A percentile compares a stretch with the other conserved stretches of the same genome.
Evolutionary conservation across 2,113 vertebrate genomes (phyloP).

Genomic region (Ciconia boyciana): DNA sequence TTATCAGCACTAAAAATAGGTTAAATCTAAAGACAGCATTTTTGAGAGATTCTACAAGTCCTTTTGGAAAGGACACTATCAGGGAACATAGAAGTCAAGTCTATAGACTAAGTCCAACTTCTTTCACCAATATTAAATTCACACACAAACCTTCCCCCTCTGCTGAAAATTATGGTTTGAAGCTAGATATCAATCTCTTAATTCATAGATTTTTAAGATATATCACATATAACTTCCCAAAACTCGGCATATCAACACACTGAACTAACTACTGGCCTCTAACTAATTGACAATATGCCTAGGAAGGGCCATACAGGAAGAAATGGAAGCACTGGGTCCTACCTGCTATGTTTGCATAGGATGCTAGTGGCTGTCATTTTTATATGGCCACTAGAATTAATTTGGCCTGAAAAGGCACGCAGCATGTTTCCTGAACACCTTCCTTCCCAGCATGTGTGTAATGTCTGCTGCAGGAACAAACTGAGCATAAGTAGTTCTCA

Average conservation of each 20-base stretch:
- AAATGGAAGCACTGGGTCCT: background rate
- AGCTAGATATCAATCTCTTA: background rate
- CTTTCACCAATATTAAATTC: background rate
- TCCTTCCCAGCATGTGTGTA: background rate
- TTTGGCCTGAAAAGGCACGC: background rate
- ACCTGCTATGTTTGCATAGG: background rate
- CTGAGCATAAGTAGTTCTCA: background rate
- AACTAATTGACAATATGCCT: background rate
- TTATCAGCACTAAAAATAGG: background rate
- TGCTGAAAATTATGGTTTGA: background rate
- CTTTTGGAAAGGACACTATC: background rate
- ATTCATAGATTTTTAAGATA: background rate
- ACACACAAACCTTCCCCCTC: background rate
- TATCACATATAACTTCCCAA: background rate
- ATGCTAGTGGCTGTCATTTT: background rate
- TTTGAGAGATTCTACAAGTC: background rate
- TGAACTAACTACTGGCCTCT: background rate
- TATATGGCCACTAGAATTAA: background rate
- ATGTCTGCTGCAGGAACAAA: background rate
- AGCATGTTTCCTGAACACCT: background rate
- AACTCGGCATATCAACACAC: background rate
- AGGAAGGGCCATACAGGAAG: background rate
- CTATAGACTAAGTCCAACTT: background rate
- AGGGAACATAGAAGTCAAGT: background rate
- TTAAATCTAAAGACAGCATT: background rate